These are phyloP conservation scores for Strigamia maritima DNA, from an alignment of 2,888 invertebrate species.

Conservation along the genomic window DNA sequence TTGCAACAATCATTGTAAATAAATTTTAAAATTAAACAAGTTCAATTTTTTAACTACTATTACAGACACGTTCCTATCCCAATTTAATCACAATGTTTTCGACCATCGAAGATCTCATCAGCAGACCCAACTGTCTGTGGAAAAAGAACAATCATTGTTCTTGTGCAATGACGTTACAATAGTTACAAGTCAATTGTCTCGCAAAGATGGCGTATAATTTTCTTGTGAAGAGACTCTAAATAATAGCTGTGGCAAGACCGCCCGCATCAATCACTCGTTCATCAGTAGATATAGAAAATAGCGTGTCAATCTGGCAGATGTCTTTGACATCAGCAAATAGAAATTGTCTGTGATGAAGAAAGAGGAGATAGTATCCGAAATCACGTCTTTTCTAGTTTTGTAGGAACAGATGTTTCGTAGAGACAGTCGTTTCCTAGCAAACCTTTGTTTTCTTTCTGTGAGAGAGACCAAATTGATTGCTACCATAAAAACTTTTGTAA, in stretches of 20 bases:
- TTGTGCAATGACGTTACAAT: too few relatives aligned
- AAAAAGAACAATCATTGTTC: too few relatives aligned
- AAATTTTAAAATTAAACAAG: too few relatives aligned
- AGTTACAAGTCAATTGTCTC: too few relatives aligned
- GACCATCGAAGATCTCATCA: too few relatives aligned
- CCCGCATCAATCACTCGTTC: neutral
- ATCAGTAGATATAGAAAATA: neutral
- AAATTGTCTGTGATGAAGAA: neutral
- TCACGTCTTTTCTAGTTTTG: neutral
- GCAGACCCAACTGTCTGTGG: too few relatives aligned
- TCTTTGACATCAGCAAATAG: neutral
- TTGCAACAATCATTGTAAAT: too few relatives aligned
- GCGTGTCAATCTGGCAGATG: slow-evolving; percentile 10
- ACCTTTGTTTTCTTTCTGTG: neutral
- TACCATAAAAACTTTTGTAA: neutral
- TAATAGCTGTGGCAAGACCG: neutral
- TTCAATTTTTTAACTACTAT: too few relatives aligned
- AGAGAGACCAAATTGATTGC: neutral
- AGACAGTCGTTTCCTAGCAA: neutral
- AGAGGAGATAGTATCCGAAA: neutral
- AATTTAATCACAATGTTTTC: too few relatives aligned
- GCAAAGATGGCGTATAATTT: too few relatives aligned
- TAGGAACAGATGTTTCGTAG: neutral
- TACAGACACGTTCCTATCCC: too few relatives aligned
- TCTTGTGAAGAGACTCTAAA: neutral